Base-by-base conservation (phyloP, 2,888 invertebrate species). In the Leuctra nigra region DNA sequence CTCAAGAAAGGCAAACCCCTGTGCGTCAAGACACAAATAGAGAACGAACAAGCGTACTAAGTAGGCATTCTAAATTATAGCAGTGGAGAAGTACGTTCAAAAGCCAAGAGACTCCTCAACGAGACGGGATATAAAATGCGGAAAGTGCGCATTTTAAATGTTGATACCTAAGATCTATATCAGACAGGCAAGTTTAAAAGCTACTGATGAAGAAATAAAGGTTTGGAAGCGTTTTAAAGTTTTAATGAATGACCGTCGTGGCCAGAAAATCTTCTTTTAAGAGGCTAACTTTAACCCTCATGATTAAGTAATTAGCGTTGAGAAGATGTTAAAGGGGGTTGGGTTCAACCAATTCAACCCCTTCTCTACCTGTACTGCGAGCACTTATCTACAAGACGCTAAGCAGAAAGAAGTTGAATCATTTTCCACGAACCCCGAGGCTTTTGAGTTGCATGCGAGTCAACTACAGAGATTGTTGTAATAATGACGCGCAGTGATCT, bases 211-310 rank as follows among this genome's bases (percentile, higher is more conserved):
- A 46, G 47, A 47, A 47, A 16, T 24, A 47, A 47, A 29, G 50
- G 4, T 33, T 35, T 16, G 48, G 20, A 38, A 39, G 20, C 48
- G 48, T 38, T 56, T 24, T 56, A 22, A 50, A 52, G 56, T 52
- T 56, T 52, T 56, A 56, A 56, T 56, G 56, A 56, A 25, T 52
- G 56, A 24, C 52, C 44, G 47, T 39, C 52, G 29, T 50, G 50
- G 50, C 50, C 33, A 50, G 50, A 35, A 50, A 33, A 35, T 35
- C 36, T 35, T 46, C 47, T 47, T 44, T 18, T 50, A 50, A 50
- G 33, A 35, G 50, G 50, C 33, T 35, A 50, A 35, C 36, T 50
- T 50, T 20, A 50, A 16, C 35, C 36, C 50, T 50, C 22, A 50
- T 50, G 50, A 50, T 50, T 50, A 33, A 50, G 50, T 50, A 50